Conservation (phyloP, 2,797 vertebrate species). For the Manis crassicaudata region DNA sequence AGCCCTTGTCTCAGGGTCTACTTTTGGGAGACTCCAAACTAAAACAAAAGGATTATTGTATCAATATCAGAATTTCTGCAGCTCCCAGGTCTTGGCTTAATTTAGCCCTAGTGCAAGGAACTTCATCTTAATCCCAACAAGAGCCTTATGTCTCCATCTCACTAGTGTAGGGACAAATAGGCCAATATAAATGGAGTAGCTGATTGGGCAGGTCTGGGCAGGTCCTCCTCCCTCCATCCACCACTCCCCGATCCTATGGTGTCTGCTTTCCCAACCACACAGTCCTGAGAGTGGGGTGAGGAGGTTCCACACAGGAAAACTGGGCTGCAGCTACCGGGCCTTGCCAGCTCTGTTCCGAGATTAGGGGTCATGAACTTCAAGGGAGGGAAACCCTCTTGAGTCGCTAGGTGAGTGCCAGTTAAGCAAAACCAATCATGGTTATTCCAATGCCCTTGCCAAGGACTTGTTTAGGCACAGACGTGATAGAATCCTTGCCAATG, state of each 20-base stretch:
- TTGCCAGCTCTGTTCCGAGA: background rate
- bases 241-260: background rate
- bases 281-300: background rate
- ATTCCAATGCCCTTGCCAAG: background rate
- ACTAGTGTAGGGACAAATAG: background rate
- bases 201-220: background rate
- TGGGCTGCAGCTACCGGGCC: background rate
- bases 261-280: background rate
- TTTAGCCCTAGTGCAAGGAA: background rate
- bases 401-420: background rate
- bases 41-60: background rate
- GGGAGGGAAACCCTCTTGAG: background rate
- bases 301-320: background rate
- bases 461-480: background rate
- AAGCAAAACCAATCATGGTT: background rate
- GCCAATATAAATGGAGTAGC: background rate
- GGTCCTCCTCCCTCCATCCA: background rate
- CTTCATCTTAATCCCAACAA: background rate
- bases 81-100: background rate
- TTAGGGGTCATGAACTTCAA: background rate
- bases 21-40: background rate
- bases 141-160: background rate
- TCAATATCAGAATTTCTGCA: background rate
- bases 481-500: background rate
- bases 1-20: background rate